Evolutionary conservation across 2,113 vertebrate genomes (phyloP).

Genomic region (Microtus oregoni): DNA sequence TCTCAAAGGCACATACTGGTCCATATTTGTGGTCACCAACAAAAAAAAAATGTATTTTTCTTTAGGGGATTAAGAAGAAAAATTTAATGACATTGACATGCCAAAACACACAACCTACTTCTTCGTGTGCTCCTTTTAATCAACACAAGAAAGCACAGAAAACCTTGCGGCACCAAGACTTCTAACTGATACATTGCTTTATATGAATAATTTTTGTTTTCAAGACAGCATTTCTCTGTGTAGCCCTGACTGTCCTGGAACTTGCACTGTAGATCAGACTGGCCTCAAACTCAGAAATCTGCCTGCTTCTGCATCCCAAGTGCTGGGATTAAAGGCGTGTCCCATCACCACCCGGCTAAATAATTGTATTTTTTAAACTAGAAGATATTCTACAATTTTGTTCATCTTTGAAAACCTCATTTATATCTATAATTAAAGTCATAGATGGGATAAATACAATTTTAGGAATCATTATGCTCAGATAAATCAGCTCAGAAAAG

Average conservation of each 20-base stretch:
- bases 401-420: constrained; percentile 38
- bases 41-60: constrained; percentile 30
- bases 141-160: constrained; percentile 24
- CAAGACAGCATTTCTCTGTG: neutral
- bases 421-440: constrained; percentile 23
- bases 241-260: neutral
- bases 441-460: neutral
- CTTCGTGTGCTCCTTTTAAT: neutral
- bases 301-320: neutral
- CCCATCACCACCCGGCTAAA: neutral
- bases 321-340: neutral
- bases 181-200: neutral
- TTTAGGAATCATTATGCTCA: constrained; percentile 19
- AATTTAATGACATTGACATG: constrained; percentile 40
- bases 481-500: constrained; percentile 20
- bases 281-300: neutral
- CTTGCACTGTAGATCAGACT: neutral
- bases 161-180: constrained; percentile 24
- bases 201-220: neutral
- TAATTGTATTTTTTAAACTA: constrained; percentile 32
- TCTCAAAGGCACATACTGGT: neutral
- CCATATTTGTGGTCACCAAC: neutral
- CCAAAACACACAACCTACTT: constrained; percentile 11
- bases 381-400: neutral
- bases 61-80: constrained; percentile 20